These are phyloP conservation scores for Hanleya hanleyi DNA, from an alignment of 2,888 invertebrate genomes.

Conservation along the genomic window DNA sequence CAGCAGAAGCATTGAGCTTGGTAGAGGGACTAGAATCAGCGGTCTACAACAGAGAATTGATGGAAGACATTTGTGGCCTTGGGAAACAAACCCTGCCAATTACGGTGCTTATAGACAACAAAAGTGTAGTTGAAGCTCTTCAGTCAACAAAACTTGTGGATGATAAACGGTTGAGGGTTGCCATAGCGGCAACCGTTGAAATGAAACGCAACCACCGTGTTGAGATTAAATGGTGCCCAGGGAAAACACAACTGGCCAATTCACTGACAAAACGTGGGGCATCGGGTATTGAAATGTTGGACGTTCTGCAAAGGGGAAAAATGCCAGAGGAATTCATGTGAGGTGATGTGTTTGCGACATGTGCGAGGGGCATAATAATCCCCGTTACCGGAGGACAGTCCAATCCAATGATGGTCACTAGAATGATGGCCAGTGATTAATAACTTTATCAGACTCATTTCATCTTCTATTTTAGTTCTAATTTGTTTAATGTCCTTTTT, in stretches of 20 bases:
- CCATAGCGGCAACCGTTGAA: too few species aligned
- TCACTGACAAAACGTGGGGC: background rate
- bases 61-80: too few species aligned
- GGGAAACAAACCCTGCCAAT: too few species aligned
- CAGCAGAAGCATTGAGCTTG: slow-evolving; percentile 35
- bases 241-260: too few species aligned
- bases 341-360: background rate
- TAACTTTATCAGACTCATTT: too few species aligned
- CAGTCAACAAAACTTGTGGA: background rate
- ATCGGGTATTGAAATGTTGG: background rate
- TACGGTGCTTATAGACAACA: too few species aligned
- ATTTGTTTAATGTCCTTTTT: too few species aligned
- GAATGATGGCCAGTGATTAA: too few species aligned
- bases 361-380: background rate
- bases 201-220: too few species aligned
- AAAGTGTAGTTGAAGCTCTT: too few species aligned
- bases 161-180: background rate
- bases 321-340: background rate
- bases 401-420: background rate
- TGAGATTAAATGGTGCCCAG: too few species aligned
- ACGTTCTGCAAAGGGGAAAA: background rate
- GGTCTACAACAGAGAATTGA: background rate
- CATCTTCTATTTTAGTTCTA: too few species aligned
- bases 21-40: slow-evolving; percentile 19
- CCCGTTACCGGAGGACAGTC: background rate